Evolutionary conservation across 2,797 vertebrate genomes (phyloP).

Genomic region (Clarias platycephalus): DNA sequence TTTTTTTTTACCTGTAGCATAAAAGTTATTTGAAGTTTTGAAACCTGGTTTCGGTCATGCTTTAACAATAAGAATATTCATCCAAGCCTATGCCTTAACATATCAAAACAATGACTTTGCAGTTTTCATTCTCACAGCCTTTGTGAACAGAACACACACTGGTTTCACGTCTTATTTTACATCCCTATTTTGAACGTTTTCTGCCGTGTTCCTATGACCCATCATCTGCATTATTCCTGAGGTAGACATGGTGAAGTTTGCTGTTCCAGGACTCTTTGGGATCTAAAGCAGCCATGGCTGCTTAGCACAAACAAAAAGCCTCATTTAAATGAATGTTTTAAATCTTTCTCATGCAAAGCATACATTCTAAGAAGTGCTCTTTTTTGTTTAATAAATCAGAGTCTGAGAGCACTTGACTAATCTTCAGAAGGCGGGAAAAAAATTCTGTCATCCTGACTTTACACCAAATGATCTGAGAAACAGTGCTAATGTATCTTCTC

Average conservation of each 20-base stretch:
- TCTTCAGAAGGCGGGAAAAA: background rate
- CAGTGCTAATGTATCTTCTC: background rate
- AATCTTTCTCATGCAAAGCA: background rate
- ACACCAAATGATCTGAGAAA: background rate
- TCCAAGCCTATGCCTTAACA: too few species aligned
- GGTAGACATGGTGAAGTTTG: background rate
- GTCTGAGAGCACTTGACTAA: background rate
- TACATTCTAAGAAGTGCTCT: background rate
- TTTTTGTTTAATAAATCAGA: background rate
- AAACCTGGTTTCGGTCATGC: background rate
- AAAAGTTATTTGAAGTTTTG: background rate
- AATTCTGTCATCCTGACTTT: background rate
- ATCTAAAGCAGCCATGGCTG: background rate
- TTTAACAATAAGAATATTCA: background rate
- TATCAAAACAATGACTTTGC: background rate
- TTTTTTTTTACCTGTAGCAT: background rate
- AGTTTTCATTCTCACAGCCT: background rate
- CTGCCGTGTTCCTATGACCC: too few species aligned
- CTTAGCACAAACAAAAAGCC: background rate
- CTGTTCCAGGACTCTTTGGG: background rate
- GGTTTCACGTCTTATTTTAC: background rate
- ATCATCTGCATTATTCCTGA: background rate
- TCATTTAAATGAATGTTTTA: background rate
- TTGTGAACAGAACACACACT: background rate
- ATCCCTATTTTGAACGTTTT: background rate